Percentiles rank a stretch among this genome's conserved stretches.
Evolutionary conservation across 2,113 vertebrate genomes (phyloP).

Genomic region (Pollimyrus isidori): DNA sequence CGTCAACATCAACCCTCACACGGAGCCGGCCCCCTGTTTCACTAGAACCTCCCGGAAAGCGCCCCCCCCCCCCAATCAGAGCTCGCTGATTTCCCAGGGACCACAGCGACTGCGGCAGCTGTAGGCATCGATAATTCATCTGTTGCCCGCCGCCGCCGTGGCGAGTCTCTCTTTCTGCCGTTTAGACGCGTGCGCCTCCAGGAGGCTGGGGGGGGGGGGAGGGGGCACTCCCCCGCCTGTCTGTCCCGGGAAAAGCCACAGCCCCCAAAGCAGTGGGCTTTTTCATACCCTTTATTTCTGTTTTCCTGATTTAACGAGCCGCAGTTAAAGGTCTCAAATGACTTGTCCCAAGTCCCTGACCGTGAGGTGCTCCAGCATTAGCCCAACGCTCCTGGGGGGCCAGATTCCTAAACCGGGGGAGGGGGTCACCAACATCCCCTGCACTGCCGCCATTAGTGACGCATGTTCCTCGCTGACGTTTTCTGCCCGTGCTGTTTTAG

Average conservation of each 20-base stretch:
- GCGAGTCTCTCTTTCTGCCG: neutral
- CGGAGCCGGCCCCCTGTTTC: neutral
- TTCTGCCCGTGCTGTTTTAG: neutral
- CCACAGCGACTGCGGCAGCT: neutral
- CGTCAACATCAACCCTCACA: constrained; percentile 1
- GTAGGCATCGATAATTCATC: constrained; percentile 7
- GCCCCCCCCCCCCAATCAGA: neutral
- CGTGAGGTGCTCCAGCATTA: neutral
- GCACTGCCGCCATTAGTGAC: neutral
- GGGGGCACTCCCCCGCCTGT: neutral
- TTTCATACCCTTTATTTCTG: neutral
- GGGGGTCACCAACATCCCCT: neutral
- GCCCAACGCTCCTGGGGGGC: neutral
- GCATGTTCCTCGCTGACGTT: neutral
- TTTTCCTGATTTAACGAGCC: neutral
- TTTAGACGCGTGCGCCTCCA: neutral
- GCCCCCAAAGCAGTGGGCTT: neutral
- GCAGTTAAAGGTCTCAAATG: neutral
- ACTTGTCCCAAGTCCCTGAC: neutral
- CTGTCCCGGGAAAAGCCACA: neutral
- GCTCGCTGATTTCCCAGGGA: neutral
- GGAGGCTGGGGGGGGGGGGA: neutral
- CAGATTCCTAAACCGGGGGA: neutral
- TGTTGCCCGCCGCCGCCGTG: too few relatives aligned
- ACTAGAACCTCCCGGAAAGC: neutral